Base-by-base conservation (phyloP, 2,888 invertebrate species). In the Nowickia ferox region DNA sequence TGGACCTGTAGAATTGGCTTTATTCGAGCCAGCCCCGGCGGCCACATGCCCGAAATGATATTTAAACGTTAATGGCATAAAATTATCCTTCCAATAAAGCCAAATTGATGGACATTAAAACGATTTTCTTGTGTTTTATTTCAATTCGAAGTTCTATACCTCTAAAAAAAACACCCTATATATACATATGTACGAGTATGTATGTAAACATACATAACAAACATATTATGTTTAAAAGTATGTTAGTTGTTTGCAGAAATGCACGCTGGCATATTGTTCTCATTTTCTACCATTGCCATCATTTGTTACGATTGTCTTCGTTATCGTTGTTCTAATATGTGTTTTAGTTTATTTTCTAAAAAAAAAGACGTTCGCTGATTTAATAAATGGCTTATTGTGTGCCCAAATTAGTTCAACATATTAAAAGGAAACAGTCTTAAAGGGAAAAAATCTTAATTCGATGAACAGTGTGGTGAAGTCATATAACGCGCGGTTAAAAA, bases 321-420 rank as follows among this genome's bases (percentile, higher is more conserved):
- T 82, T 85, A 82, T 85, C 85, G 81, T 57, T 74, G 15, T 74
- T 61, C 38, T 78, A 44, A 30, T 53, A 53, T 5, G 5, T 57
- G 2, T 46, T 61, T 74, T 78, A 40, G 66, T 77, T 40, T 74
- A n/a, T 15, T 65, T 71, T 42, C 13, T 59, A 63, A 74, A 46
- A 80, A 76, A 46, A 80, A 72, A 68, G 53, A 78, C 63, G 74
- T 85, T 85, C 44, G 74, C 48, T 77, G 81, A 77, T 85, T 81
- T 78, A 77, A 77, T 81, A 84, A 84, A 68, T 81, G 65, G 68
- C 77, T 63, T 74, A 81, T 81, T 81, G 81, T 85, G 84, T 57
- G 81, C 84, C 57, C 44, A 78, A 85, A 85, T 85, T 85, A 85
- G 84, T 85, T 85, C 63, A 78, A 77, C 72, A 81, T 81, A 48